Percentiles rank a stretch among this genome's conserved stretches.
Conservation (phyloP, 2,113 vertebrate species). For the Acanthisitta chloris region DNA sequence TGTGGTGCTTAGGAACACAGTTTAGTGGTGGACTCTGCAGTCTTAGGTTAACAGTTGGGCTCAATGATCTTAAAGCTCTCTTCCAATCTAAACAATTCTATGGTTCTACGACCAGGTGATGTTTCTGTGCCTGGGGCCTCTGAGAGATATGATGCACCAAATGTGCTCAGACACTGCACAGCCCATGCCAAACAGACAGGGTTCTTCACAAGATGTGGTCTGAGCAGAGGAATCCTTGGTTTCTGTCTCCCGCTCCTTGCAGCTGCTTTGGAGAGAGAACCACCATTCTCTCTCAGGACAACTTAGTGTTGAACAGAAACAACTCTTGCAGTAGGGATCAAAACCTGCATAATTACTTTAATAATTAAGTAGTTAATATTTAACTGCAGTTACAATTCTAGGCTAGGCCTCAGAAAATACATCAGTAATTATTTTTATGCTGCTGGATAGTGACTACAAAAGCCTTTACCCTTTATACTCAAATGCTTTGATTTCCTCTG, state of each 20-base stretch:
- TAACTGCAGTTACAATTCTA: background rate
- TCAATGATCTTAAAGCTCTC: background rate
- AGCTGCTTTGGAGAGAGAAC: background rate
- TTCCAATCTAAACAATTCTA: background rate
- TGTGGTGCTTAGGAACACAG: background rate
- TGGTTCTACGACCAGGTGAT: background rate
- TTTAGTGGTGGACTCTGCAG: background rate
- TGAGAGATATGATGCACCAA: accelerated
- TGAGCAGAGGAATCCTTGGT: background rate
- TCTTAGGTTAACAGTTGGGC: background rate
- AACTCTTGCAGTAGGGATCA: background rate
- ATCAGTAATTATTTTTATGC: background rate
- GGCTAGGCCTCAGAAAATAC: background rate
- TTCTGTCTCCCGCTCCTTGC: accelerated
- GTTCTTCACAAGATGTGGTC: background rate
- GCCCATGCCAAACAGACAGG: background rate
- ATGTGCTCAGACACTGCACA: background rate
- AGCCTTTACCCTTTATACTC: background rate
- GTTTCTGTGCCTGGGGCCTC: background rate
- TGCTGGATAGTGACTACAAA: background rate
- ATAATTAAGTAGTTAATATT: too few species aligned
- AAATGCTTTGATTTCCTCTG: background rate
- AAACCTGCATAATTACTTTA: background rate
- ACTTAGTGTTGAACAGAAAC: background rate
- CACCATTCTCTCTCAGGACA: background rate